Conservation (phyloP, 2,113 vertebrate species). For the Ornithorhynchus anatinus region DNA sequence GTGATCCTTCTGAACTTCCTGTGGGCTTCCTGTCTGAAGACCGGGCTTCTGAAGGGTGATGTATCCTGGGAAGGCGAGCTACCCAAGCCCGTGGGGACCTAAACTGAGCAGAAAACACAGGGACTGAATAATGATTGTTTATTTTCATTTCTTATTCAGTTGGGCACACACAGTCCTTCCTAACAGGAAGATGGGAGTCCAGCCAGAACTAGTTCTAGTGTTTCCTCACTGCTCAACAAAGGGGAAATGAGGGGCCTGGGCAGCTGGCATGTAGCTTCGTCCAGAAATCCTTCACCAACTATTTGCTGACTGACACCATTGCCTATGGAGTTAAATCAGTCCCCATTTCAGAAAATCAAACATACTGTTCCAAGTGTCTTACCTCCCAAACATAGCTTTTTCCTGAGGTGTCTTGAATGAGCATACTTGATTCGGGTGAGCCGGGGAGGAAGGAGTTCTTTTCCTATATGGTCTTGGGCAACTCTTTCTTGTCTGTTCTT, state of each 20-base stretch:
- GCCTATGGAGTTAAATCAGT: too few relatives aligned
- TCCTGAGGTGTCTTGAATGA: too few relatives aligned
- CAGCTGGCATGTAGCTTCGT: neutral
- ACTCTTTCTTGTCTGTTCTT: too few relatives aligned
- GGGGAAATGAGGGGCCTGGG: fast-evolving
- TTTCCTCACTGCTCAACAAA: neutral
- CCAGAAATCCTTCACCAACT: neutral
- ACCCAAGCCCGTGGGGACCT: neutral
- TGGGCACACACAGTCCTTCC: neutral
- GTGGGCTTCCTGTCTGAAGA: conserved; percentile 30
- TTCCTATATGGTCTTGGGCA: too few relatives aligned
- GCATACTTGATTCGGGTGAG: too few relatives aligned
- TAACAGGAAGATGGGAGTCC: neutral
- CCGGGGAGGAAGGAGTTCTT: too few relatives aligned
- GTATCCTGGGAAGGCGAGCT: neutral
- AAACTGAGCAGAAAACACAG: neutral
- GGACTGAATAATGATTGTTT: neutral
- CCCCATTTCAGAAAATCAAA: too few relatives aligned
- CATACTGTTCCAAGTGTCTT: too few relatives aligned
- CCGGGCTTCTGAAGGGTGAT: neutral
- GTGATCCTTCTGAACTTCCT: neutral
- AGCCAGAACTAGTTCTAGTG: neutral
- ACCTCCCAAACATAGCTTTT: too few relatives aligned
- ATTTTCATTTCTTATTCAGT: neutral
- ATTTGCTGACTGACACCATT: too few relatives aligned